phyloP scores from a whole-genome alignment of 2,888 invertebrate genomes.

The Diogma glabrata region DNA sequence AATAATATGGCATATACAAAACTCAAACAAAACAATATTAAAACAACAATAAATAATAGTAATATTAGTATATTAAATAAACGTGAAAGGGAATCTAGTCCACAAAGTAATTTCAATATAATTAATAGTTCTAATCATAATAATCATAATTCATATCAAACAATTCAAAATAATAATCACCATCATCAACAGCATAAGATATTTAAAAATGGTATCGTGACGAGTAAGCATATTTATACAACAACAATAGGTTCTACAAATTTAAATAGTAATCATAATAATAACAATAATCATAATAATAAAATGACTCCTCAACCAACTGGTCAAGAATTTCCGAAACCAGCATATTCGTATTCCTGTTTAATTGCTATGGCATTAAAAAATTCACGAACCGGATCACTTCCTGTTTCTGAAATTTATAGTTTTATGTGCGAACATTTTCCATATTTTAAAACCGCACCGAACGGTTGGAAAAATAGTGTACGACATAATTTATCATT shows the following conservation, averaged over 20 bases:
- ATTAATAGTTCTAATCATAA: slow-evolving; percentile 7
- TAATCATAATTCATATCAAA: slow-evolving; percentile 7
- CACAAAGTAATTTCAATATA: slow-evolving; percentile 11
- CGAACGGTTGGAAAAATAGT: slow-evolving; percentile 98
- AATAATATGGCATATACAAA: slow-evolving; percentile 36
- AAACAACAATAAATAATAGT: slow-evolving; percentile 11
- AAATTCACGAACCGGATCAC: slow-evolving; percentile 84
- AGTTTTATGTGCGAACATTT: slow-evolving; percentile 98
- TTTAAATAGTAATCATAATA: slow-evolving; percentile 8
- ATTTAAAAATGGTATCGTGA: slow-evolving; percentile 4
- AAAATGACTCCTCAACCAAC: slow-evolving; percentile 17
- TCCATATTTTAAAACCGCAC: slow-evolving; percentile 96
- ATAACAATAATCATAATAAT: slow-evolving; percentile 13
- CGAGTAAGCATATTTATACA: slow-evolving; percentile 5
- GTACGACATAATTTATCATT: slow-evolving; percentile 93
- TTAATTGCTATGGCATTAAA: slow-evolving; percentile 96
- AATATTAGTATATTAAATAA: slow-evolving; percentile 6
- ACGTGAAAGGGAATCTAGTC: slow-evolving; percentile 16
- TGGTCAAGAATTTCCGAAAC: slow-evolving; percentile 69
- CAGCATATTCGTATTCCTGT: slow-evolving; percentile 95
- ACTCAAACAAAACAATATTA: slow-evolving; percentile 28
- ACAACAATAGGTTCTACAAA: slow-evolving; percentile 24
- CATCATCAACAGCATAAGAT: slow-evolving; percentile 6
- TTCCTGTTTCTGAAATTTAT: slow-evolving; percentile 97
- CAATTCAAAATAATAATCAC: slow-evolving; percentile 5